Evolutionary conservation across 2,113 vertebrate genomes (phyloP).

Genomic region (Leiothrix lutea): DNA sequence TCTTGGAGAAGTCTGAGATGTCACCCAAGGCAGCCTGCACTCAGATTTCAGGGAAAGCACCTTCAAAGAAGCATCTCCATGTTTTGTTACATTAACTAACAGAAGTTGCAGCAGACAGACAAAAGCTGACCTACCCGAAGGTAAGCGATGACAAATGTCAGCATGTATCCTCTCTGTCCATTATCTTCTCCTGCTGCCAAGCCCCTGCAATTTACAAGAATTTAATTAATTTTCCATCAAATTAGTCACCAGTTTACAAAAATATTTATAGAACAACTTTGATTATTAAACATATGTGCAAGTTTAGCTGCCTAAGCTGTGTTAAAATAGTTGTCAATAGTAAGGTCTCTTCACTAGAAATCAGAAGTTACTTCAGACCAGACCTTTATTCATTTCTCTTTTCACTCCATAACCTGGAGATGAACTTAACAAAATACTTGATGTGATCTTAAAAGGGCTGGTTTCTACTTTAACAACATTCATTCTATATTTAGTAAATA

Average conservation of each 20-base stretch:
- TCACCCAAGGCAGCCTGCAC: neutral
- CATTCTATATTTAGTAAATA: neutral
- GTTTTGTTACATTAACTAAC: neutral
- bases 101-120: slow-evolving; percentile 1
- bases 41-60: neutral
- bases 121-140: slow-evolving; percentile 87
- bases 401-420: neutral
- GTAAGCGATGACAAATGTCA: slow-evolving; percentile 98
- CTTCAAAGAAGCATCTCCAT: neutral
- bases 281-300: neutral
- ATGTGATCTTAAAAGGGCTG: neutral
- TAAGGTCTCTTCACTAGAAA: neutral
- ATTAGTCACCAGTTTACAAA: neutral
- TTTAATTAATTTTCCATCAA: slow-evolving; percentile 67
- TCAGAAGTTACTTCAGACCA: neutral
- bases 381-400: neutral
- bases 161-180: slow-evolving; percentile 97
- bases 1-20: neutral
- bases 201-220: slow-evolving; percentile 84
- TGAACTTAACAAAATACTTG: neutral
- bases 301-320: neutral
- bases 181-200: slow-evolving; percentile 99
- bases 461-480: neutral
- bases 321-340: neutral
- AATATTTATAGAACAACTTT: neutral